These are phyloP conservation scores for Isurus oxyrinchus DNA, from an alignment of 2,113 vertebrate genomes.

Conservation along the genomic window DNA sequence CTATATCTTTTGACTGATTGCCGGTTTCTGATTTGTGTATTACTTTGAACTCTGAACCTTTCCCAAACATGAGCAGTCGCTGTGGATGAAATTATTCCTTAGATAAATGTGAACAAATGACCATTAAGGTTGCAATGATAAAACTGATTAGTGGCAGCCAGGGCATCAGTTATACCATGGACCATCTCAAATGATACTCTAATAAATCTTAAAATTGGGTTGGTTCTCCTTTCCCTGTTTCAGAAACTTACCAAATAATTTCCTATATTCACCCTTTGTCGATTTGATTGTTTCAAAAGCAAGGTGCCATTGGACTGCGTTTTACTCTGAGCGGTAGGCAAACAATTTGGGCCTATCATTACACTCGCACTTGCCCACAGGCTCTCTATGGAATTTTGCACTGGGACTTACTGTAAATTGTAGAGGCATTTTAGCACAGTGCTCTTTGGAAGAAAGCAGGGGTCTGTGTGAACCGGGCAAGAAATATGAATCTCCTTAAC, in stretches of 20 bases:
- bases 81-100: neutral
- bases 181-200: neutral
- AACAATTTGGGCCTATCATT: neutral
- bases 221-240: neutral
- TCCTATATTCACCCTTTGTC: neutral
- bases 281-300: neutral
- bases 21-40: neutral
- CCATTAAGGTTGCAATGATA: neutral
- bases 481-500: neutral
- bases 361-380: neutral
- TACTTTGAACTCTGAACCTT: neutral
- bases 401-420: neutral
- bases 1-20: neutral
- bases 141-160: neutral
- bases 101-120: neutral
- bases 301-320: neutral
- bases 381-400: neutral
- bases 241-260: neutral
- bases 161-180: neutral
- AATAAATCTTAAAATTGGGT: neutral
- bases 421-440: too few relatives aligned
- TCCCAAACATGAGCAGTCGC: neutral
- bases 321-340: neutral
- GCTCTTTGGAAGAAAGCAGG: neutral
- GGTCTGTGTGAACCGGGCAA: neutral